These are phyloP conservation scores for Heteropelma amictum DNA, from an alignment of 2,888 invertebrate genomes.

Conservation along the genomic window DNA sequence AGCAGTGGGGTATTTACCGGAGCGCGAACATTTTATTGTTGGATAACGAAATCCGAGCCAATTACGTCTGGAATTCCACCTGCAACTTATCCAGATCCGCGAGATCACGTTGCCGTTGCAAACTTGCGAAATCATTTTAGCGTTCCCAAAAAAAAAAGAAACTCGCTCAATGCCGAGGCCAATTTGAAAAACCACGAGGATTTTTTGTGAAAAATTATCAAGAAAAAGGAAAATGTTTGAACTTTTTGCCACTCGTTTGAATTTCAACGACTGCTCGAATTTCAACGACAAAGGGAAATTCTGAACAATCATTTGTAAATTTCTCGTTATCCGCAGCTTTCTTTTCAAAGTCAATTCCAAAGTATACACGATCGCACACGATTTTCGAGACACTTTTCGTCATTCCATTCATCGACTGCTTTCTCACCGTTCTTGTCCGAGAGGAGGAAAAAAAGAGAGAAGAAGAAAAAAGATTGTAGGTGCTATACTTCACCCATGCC, in stretches of 20 bases:
- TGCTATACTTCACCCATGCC: slow-evolving; percentile 28
- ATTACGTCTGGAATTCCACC: slow-evolving; percentile 69
- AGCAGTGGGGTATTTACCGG: slow-evolving; percentile 59
- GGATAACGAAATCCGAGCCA: slow-evolving; percentile 71
- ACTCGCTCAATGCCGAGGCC: no score
- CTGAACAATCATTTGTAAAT: no score
- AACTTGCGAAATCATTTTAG: slow-evolving; percentile 9
- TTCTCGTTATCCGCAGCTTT: no score
- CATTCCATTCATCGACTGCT: background rate
- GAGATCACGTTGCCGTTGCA: slow-evolving; percentile 32
- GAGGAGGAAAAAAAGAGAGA: slow-evolving; percentile 15
- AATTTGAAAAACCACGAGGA: background rate
- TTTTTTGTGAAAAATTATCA: no score
- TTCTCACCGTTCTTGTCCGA: background rate
- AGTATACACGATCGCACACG: background rate
- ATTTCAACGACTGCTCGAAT: no score
- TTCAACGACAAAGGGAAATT: no score
- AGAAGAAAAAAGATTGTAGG: slow-evolving; percentile 16
- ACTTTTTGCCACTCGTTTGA: no score
- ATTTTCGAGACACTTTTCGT: background rate
- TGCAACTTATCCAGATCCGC: slow-evolving; percentile 1
- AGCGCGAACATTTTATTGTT: slow-evolving; percentile 67
- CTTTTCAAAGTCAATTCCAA: no score
- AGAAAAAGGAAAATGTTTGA: no score
- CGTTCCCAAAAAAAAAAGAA: background rate